Evolutionary conservation across 53 echinoderm and acorn worm genomes (phyloP), one percentile per base, ranked within the genome.

Genomic region (Glandiceps talaboti): DNA sequence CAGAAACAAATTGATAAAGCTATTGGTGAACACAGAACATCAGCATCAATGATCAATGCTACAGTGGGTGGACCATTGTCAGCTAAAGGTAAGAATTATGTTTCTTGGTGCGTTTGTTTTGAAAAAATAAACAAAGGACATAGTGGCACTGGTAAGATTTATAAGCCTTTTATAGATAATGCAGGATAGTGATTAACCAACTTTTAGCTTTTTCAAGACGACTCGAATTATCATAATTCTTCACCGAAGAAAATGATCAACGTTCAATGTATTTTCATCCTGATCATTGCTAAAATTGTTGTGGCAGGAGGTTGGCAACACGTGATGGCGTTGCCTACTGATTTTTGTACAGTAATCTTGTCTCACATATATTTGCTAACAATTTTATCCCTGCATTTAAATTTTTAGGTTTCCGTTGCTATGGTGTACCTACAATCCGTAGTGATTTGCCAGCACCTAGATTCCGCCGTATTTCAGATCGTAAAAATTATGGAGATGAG

Each of bases 401-500:
- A n/a, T n/a, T n/a, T n/a, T n/a, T n/a, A 97, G 99, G 85, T 74
- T 91, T 86, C 83, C 84, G 99, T 79, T 83, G 75, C 1, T 93
- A 97, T 81, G 99, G 99, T 45, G 87, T 89, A 14, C 91, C 99
- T 29, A 97, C 99, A 0, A 89, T 97, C 73, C 85, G 99, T 14
- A 89, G 91, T 77, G 99, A 97, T 77, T 33, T 93, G 0, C 79
- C 99, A 14, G 92, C 90, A 45, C 99, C 99, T 0, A 83, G 91
- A 73, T 84, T 83, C 12, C 94, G 93, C 78, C 90, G 99, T 33
- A 93, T 97, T 73, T 92, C 93, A 14, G 99, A 97, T 74, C 85
- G 85, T 12, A 97, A 85, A 31, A 97, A 93, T 75, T 97, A 97
- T 74, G 99, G 99, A 31, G 99, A 97, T 73, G 93, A 93, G 27